phyloP scores from a whole-genome alignment of 2,113 vertebrate genomes.

The Mionectes macconnelli region DNA sequence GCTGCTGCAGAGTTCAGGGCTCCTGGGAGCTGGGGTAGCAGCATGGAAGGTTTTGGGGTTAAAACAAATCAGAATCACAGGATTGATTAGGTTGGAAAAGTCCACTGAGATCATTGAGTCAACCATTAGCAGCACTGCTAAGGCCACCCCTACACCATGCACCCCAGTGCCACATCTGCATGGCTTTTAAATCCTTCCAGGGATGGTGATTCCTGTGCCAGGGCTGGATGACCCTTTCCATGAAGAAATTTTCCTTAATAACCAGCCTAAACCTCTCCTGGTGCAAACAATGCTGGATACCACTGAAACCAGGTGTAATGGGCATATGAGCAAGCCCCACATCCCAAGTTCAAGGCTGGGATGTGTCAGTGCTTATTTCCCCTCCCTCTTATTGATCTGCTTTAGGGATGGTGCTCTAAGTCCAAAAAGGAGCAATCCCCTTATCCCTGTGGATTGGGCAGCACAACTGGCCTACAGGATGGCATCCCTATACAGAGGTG shows the following conservation, averaged over 20 bases:
- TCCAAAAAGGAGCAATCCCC: not conserved
- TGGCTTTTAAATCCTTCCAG: not conserved
- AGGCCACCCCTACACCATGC: not conserved
- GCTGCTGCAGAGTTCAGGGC: not conserved
- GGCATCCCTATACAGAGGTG: not conserved
- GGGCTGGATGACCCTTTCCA: not conserved
- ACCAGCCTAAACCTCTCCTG: not conserved
- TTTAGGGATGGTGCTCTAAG: not conserved
- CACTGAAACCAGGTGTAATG: not conserved
- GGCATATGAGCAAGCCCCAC: rapidly evolving
- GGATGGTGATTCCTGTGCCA: not conserved
- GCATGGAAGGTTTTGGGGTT: not conserved
- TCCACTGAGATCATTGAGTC: not conserved
- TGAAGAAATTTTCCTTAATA: not conserved
- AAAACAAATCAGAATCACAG: not conserved
- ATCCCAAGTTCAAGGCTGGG: not conserved
- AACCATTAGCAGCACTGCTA: not conserved
- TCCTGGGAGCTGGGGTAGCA: rapidly evolving
- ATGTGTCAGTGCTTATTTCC: not conserved
- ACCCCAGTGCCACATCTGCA: not conserved
- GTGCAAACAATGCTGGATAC: not conserved
- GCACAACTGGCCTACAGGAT: rapidly evolving
- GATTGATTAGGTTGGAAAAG: not conserved
- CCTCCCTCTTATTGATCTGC: rapidly evolving
- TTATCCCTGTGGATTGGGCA: rapidly evolving